Evolutionary conservation across 2,113 vertebrate genomes (phyloP).

Genomic region (Ameiurus melas): DNA sequence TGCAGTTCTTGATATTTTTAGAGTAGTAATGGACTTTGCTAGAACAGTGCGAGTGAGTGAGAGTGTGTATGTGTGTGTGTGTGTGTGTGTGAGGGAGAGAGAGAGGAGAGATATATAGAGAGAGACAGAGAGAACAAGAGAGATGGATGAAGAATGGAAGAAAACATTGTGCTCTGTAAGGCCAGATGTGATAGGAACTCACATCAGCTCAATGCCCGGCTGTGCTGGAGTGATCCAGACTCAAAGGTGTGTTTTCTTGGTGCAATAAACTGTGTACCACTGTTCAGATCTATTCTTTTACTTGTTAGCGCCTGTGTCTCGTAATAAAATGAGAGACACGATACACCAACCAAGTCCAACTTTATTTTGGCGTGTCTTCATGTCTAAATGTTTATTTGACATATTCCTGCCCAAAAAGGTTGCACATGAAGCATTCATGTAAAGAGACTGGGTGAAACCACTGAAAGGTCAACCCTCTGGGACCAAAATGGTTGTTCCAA

Average conservation of each 20-base stretch:
- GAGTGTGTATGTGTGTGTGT: conserved; percentile 30
- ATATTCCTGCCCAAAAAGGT: conserved; percentile 2
- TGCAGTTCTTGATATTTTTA: conserved; percentile 66
- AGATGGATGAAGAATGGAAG: neutral
- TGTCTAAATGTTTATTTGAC: conserved; percentile 28
- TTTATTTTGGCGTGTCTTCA: neutral
- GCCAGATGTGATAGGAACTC: conserved; percentile 32
- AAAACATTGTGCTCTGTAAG: conserved; percentile 32
- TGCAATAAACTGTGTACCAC: neutral
- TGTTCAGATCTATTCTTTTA: neutral
- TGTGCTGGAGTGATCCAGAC: conserved; percentile 27
- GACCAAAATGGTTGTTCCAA: conserved; percentile 1
- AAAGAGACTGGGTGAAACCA: conserved; percentile 14
- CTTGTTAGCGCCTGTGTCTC: neutral
- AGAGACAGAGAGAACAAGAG: conserved; percentile 45
- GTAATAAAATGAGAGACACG: neutral
- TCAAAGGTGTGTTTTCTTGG: conserved; percentile 21
- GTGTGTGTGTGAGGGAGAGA: conserved; percentile 47
- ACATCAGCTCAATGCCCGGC: conserved; percentile 42
- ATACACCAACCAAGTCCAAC: neutral
- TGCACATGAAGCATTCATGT: conserved; percentile 15
- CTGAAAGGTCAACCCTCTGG: neutral
- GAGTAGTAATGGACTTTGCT: conserved; percentile 56
- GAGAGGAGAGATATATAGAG: conserved; percentile 33
- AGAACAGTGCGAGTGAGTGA: conserved; percentile 49